Evolutionary conservation across 64 coral and sea anemone species (phyloP).

Genomic region (Montipora efflorescens): DNA sequence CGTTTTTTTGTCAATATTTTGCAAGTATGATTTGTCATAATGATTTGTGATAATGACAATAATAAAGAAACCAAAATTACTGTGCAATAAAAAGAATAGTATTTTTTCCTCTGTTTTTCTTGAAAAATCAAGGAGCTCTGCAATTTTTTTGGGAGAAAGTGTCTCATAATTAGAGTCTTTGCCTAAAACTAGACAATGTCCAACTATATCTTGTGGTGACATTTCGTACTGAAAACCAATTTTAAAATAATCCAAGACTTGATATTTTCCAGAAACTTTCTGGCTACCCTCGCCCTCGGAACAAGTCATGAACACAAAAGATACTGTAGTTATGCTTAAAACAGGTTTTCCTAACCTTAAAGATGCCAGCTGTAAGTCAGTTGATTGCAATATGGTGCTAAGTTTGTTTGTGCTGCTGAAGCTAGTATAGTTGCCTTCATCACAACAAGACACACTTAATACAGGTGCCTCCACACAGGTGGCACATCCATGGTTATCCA

Average conservation of each 20-base stretch:
- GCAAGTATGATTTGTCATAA: no score
- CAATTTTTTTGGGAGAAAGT: no score
- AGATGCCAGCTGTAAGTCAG: not conserved
- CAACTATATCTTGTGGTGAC: no score
- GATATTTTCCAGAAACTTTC: not conserved
- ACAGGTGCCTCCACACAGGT: not conserved
- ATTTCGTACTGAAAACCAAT: no score
- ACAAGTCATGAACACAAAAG: not conserved
- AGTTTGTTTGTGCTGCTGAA: not conserved
- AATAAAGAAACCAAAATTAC: no score
- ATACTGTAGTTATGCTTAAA: not conserved
- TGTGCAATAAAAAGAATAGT: no score
- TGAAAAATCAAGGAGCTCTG: no score
- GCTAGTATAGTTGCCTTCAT: not conserved
- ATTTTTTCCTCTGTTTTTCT: no score
- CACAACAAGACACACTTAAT: not conserved
- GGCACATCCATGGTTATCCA: not conserved
- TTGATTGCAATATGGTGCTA: not conserved
- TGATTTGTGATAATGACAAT: no score
- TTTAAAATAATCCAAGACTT: not conserved
- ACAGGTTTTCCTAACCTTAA: slow-evolving; percentile 1
- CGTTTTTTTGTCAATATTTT: no score
- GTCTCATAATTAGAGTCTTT: no score
- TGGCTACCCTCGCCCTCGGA: not conserved
- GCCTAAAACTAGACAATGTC: no score